phyloP scores from a whole-genome alignment of 1,140 invertebrate genomes.

The Cardiocondyla obscurior region DNA sequence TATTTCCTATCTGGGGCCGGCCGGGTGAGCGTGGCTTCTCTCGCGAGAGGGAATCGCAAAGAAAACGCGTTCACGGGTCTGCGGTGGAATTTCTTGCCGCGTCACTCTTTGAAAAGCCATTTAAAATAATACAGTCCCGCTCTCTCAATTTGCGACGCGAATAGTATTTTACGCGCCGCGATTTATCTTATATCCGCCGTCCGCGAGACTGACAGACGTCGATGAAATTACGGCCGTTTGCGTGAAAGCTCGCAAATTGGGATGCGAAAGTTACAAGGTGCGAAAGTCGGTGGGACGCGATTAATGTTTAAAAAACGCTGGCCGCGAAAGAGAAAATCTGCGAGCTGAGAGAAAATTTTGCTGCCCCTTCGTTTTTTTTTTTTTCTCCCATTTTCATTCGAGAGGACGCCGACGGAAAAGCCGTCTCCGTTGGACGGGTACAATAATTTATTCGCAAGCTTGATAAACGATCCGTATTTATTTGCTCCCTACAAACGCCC shows the following conservation, averaged over 20 bases:
- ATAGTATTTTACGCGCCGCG: background rate
- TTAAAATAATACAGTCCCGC: background rate
- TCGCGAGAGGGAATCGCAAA: slow-evolving; percentile 56
- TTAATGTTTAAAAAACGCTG: slow-evolving; percentile 4
- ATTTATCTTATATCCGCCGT: background rate
- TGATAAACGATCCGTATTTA: slow-evolving; percentile 66
- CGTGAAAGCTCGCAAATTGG: background rate
- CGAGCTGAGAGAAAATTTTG: background rate
- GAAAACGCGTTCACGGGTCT: slow-evolving; percentile 36
- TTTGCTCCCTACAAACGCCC: no score
- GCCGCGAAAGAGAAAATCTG: background rate
- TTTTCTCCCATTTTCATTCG: no score
- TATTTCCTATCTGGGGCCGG: slow-evolving; percentile 73
- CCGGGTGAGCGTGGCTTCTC: slow-evolving; percentile 38
- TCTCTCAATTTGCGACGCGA: background rate
- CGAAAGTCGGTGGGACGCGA: background rate
- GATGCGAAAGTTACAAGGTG: background rate
- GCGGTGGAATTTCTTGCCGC: background rate
- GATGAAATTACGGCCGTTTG: background rate
- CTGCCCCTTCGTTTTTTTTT: background rate
- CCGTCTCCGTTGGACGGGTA: slow-evolving; percentile 60
- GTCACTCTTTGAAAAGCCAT: background rate
- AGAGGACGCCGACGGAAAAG: background rate
- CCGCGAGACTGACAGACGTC: background rate
- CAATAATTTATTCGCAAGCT: slow-evolving; percentile 66